A percentile compares a stretch with the other conserved stretches of the same genome.
Evolutionary conservation across 2,797 vertebrate species (phyloP).

Genomic region (Hydrolagus colliei): DNA sequence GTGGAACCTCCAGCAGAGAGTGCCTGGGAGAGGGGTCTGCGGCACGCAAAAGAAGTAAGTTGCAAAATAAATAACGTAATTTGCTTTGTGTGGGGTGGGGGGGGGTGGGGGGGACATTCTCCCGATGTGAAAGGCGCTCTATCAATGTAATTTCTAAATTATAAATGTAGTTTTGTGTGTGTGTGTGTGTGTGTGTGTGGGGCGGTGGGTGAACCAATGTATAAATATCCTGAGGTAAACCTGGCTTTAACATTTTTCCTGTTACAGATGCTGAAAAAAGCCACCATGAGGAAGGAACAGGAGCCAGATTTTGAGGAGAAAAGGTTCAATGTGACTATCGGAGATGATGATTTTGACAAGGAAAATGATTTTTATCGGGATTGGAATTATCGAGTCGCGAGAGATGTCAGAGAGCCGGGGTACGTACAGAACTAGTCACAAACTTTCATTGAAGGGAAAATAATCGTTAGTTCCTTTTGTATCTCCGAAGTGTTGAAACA

Average conservation of each 20-base stretch:
- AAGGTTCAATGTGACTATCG: constrained; percentile 90
- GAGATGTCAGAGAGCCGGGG: constrained; percentile 77
- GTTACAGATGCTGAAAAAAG: constrained; percentile 85
- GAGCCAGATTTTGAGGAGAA: constrained; percentile 98
- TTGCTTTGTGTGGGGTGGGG: neutral
- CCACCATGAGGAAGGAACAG: constrained; percentile 92
- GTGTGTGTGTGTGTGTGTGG: no score
- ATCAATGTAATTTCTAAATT: no score
- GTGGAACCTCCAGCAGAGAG: constrained; percentile 90
- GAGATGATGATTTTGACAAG: constrained; percentile 95
- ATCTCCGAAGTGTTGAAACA: no score
- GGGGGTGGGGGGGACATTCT: no score
- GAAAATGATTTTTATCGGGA: constrained; percentile 94
- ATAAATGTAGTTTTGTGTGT: neutral
- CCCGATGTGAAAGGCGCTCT: no score
- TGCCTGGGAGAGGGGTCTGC: constrained; percentile 92
- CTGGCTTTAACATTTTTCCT: neutral
- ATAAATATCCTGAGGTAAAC: no score
- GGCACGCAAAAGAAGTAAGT: constrained; percentile 91
- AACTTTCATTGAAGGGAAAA: neutral
- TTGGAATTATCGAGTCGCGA: constrained; percentile 84
- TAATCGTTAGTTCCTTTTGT: no score
- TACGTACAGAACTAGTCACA: constrained; percentile 48
- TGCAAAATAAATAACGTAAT: neutral
- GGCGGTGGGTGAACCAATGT: no score